These are phyloP conservation scores for Invenusta paracnida DNA, from an alignment of 2,888 invertebrate species.

Conservation along the genomic window DNA sequence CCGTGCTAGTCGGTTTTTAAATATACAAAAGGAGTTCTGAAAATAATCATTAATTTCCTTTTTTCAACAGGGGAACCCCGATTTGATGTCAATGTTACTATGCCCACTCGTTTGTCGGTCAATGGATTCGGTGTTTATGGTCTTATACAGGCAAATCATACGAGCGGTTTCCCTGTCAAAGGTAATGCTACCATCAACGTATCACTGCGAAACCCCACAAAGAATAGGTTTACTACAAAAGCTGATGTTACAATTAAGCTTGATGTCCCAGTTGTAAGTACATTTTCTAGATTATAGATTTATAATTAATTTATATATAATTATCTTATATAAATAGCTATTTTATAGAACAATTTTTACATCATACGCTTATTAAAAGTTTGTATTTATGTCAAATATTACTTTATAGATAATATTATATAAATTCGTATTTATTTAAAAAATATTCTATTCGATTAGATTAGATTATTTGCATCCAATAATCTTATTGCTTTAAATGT, in stretches of 20 bases:
- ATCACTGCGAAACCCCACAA: slow-evolving; percentile 44
- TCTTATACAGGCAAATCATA: slow-evolving; percentile 84
- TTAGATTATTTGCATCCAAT: no score
- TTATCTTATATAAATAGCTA: no score
- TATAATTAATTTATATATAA: not conserved
- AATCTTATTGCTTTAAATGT: no score
- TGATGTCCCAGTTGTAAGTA: no score
- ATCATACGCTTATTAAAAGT: no score
- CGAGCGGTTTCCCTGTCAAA: slow-evolving; percentile 80
- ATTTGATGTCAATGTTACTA: slow-evolving; percentile 90
- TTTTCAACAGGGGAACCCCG: slow-evolving; percentile 73
- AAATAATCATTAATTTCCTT: not conserved
- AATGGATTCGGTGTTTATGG: slow-evolving; percentile 78
- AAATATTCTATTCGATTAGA: no score
- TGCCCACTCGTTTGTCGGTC: slow-evolving; percentile 87
- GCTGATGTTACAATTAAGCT: no score
- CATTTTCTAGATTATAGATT: not conserved
- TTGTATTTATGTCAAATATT: no score
- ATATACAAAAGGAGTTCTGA: no score
- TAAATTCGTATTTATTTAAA: no score
- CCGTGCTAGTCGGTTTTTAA: slow-evolving; percentile 63
- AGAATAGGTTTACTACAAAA: not conserved
- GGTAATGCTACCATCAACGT: slow-evolving; percentile 78
- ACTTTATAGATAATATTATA: no score
- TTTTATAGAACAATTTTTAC: no score